Conservation (phyloP, 2,113 vertebrate species). For the Psittacula cyanocephala region DNA sequence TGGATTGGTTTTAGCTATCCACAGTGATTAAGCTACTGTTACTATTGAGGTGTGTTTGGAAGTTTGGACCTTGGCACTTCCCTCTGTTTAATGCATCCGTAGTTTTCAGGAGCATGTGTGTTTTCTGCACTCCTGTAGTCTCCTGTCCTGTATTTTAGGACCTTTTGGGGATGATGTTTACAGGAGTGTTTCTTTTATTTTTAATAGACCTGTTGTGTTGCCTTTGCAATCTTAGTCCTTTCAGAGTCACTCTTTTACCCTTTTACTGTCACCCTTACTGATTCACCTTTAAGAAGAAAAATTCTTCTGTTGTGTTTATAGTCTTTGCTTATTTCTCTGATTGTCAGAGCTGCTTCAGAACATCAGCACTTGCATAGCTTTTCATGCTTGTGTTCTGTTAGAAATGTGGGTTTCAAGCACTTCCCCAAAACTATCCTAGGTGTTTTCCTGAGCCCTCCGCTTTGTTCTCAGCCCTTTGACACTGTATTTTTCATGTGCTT, state of each 20-base stretch:
- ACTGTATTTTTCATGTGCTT: not conserved
- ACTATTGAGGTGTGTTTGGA: not conserved
- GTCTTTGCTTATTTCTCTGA: not conserved
- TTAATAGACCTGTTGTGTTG: not conserved
- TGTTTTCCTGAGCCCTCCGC: not conserved
- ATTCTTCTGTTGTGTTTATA: not conserved
- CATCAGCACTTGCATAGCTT: not conserved
- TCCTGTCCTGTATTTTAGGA: not conserved
- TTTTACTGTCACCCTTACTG: not conserved
- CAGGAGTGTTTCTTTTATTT: not conserved
- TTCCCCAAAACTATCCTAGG: not conserved
- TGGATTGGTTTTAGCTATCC: not conserved
- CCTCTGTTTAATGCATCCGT: not conserved
- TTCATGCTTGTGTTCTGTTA: not conserved
- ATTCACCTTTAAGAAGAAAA: not conserved
- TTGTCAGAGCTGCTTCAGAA: not conserved
- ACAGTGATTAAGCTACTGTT: not conserved
- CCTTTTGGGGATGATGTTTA: not conserved
- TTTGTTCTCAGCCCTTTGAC: not conserved
- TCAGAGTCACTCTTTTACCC: not conserved
- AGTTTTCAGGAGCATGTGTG: not conserved
- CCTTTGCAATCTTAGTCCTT: not conserved
- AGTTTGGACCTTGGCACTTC: not conserved
- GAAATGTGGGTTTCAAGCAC: not conserved
- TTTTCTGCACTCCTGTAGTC: not conserved